Conservation (phyloP, 2,888 invertebrate genomes). For the Colletes collaris region DNA sequence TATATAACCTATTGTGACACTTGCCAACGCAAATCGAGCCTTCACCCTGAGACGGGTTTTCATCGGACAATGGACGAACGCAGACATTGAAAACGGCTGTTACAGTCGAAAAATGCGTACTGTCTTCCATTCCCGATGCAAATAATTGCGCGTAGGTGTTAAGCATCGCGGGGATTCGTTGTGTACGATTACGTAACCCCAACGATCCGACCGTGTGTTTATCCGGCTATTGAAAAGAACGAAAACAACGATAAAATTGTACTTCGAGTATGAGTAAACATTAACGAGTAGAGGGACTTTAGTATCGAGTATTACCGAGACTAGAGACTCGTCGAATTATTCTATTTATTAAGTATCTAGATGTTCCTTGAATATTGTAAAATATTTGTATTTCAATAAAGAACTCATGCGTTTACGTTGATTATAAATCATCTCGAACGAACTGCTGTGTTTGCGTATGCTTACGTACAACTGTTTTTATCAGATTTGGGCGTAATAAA, state of each 20-base stretch:
- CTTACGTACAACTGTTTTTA: no score
- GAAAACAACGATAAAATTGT: not conserved
- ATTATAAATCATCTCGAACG: no score
- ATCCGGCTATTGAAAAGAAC: constrained; percentile 2
- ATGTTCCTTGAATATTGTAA: no score
- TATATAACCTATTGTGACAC: constrained; percentile 17
- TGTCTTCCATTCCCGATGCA: not conserved
- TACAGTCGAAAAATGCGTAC: not conserved
- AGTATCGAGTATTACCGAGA: no score
- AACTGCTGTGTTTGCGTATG: no score
- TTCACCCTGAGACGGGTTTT: constrained; percentile 9
- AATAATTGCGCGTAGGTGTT: constrained; percentile 18
- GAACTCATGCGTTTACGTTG: no score
- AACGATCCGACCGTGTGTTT: constrained; percentile 5
- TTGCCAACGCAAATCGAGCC: constrained; percentile 21
- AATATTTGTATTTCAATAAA: no score
- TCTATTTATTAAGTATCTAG: no score
- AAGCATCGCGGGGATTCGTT: not conserved
- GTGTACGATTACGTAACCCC: constrained; percentile 20
- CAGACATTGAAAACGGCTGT: not conserved
- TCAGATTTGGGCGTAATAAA: no score
- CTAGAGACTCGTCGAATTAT: no score
- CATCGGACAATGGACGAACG: not conserved
- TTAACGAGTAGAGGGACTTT: no score
- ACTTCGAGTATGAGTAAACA: no score